phyloP scores from a whole-genome alignment of 2,888 invertebrate species.

The Aethes cnicana region DNA sequence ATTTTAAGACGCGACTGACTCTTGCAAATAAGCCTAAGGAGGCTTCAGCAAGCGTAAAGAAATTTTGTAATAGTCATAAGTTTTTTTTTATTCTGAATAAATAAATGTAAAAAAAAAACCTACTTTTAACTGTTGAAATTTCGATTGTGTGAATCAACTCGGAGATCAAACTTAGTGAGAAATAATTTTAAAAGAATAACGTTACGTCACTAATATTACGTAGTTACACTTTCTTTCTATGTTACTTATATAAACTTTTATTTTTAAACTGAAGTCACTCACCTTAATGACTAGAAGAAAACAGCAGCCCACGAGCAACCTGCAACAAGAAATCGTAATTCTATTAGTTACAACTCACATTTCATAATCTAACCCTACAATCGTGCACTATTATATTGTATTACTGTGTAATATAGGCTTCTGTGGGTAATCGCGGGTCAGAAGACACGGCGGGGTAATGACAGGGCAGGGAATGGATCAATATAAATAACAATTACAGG shows the following conservation, averaged over 20 bases:
- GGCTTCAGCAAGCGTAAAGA: too few relatives aligned
- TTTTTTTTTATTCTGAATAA: too few relatives aligned
- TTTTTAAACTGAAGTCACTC: conserved; percentile 37
- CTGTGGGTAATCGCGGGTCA: conserved; percentile 58
- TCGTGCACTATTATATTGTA: conserved; percentile 39
- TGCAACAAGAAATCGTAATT: conserved; percentile 53
- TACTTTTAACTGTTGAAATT: not conserved
- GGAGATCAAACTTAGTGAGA: too few relatives aligned
- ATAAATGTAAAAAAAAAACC: too few relatives aligned
- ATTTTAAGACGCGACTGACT: too few relatives aligned
- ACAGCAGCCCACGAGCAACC: conserved; percentile 60
- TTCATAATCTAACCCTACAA: conserved; percentile 4
- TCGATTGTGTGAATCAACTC: not conserved
- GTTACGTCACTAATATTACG: too few relatives aligned
- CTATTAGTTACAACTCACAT: not conserved
- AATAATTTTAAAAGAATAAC: too few relatives aligned
- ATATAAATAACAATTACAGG: conserved; percentile 38
- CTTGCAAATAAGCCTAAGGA: too few relatives aligned
- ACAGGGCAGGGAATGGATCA: conserved; percentile 64
- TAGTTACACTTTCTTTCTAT: too few relatives aligned
- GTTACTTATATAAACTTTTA: too few relatives aligned
- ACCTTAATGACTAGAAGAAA: conserved; percentile 54
- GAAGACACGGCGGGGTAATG: conserved; percentile 72
- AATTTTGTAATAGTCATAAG: too few relatives aligned
- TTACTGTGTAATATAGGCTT: conserved; percentile 44